These are phyloP conservation scores for Astreopora myriophthalma DNA, from an alignment of 64 coral and sea anemone species.

Conservation along the genomic window DNA sequence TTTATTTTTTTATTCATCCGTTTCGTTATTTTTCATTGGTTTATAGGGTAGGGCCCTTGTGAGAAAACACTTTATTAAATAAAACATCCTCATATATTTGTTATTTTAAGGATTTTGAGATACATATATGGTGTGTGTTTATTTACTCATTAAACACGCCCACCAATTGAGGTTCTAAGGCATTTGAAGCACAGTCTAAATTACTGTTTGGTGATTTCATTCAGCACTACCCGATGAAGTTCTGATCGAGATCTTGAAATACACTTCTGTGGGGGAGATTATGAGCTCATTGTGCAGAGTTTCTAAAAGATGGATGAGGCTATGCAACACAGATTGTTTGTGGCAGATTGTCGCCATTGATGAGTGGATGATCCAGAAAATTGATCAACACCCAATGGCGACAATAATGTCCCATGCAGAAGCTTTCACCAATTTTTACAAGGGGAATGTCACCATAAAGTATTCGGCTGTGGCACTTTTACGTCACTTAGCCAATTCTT, in stretches of 20 bases:
- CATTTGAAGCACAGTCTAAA: background rate
- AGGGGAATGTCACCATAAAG: slow-evolving; percentile 15
- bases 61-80: background rate
- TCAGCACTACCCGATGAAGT: slow-evolving; percentile 7
- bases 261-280: slow-evolving; percentile 14
- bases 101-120: background rate
- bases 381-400: slow-evolving; percentile 3
- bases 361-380: slow-evolving; percentile 25
- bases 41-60: background rate
- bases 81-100: background rate
- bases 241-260: background rate
- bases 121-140: background rate
- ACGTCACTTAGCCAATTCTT: slow-evolving; percentile 40
- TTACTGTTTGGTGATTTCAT: background rate
- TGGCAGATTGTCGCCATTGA: slow-evolving; percentile 1
- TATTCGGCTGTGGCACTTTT: slow-evolving; percentile 4
- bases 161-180: background rate
- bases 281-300: slow-evolving; percentile 52
- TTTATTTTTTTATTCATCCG: background rate
- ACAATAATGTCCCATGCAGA: slow-evolving; percentile 37
- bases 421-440: slow-evolving; percentile 44
- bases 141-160: background rate
- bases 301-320: slow-evolving; percentile 25
- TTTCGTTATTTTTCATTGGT: background rate
- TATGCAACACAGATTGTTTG: slow-evolving; percentile 33